Conservation (phyloP, 2,888 invertebrate species). For the Ectropis crepuscularia region DNA sequence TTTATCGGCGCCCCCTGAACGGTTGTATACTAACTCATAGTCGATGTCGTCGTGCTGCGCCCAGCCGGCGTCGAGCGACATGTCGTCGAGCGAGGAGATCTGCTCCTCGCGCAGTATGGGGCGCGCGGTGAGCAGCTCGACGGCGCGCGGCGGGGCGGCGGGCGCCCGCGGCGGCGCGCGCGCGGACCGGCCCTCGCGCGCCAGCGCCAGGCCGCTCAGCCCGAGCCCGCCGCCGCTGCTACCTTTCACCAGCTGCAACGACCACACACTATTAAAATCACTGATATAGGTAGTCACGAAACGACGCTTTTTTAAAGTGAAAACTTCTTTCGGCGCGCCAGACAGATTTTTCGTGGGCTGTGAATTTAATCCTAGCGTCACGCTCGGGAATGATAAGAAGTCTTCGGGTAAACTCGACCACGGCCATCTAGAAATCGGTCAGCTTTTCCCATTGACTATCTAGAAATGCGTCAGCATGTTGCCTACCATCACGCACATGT, state of each 20-base stretch:
- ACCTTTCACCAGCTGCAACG: conserved; percentile 77
- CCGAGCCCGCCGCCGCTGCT: conserved; percentile 76
- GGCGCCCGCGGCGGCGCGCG: conserved; percentile 60
- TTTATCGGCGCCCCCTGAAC: no score
- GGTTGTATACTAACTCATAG: conserved; percentile 89
- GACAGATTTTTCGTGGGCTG: no score
- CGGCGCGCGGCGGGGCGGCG: conserved; percentile 78
- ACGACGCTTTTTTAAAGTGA: no score
- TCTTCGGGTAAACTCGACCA: no score
- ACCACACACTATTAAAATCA: conserved; percentile 1
- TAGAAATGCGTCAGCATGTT: no score
- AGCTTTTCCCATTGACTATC: no score
- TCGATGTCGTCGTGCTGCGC: conserved; percentile 96
- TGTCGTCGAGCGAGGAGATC: conserved; percentile 95
- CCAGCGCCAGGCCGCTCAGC: conserved; percentile 70
- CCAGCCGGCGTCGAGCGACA: conserved; percentile 96
- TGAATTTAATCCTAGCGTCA: no score
- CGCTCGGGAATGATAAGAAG: no score
- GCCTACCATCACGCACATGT: no score
- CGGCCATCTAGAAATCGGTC: no score
- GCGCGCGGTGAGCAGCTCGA: conserved; percentile 88
- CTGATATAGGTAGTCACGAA: no score
- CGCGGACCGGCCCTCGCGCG: conserved; percentile 62
- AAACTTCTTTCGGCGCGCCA: no score
- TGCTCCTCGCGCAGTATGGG: conserved; percentile 97